These are phyloP conservation scores for Tenualosa thibaudeaui DNA, from an alignment of 2,797 vertebrate genomes.

Conservation along the genomic window DNA sequence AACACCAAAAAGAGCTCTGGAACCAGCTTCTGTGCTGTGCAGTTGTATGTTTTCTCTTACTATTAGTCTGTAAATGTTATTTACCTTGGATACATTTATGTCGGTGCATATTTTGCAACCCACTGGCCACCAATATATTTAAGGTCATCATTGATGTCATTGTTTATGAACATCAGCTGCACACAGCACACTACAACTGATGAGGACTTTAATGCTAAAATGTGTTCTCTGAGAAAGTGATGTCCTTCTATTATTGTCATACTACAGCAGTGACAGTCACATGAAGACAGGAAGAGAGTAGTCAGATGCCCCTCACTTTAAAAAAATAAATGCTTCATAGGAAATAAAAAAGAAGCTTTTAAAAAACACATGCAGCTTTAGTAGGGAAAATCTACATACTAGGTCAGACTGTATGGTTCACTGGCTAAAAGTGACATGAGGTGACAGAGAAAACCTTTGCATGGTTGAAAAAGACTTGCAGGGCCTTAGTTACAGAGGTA, in stretches of 20 bases:
- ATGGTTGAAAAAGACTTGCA: neutral
- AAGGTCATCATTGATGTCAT: neutral
- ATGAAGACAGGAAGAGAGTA: neutral
- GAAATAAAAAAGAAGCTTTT: neutral
- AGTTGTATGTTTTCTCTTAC: neutral
- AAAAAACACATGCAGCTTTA: neutral
- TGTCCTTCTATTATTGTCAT: neutral
- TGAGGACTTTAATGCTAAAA: neutral
- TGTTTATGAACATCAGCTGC: no score
- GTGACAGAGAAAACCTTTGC: neutral
- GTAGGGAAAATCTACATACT: slow-evolving; percentile 11
- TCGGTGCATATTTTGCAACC: neutral
- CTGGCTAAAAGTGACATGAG: neutral
- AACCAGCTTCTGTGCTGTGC: neutral
- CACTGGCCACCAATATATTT: neutral
- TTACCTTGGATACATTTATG: neutral
- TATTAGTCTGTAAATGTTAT: neutral
- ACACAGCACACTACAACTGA: neutral
- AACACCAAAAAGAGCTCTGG: slow-evolving; percentile 14
- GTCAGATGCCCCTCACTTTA: neutral
- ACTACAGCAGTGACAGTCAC: neutral
- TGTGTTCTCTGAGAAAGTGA: neutral
- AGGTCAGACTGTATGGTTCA: slow-evolving; percentile 5
- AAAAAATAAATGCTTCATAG: neutral
- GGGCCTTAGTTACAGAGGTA: neutral